Conservation (phyloP, 2,888 invertebrate genomes). For the Hartigia nigra region DNA sequence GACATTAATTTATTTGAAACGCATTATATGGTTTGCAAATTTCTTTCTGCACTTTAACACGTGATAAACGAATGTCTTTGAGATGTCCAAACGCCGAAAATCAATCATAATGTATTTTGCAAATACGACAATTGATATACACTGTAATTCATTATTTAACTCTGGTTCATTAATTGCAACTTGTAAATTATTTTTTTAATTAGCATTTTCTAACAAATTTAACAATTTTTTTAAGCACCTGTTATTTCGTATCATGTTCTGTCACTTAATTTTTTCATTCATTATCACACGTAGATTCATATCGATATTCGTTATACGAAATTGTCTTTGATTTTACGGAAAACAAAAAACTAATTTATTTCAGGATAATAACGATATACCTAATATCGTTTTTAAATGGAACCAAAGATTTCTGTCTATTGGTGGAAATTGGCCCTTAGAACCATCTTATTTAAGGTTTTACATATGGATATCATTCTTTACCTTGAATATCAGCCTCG, state of each 20-base stretch:
- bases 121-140: background rate
- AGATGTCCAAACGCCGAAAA: background rate
- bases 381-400: background rate
- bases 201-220: too few relatives aligned
- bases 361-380: background rate
- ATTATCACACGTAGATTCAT: background rate
- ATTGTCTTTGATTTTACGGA: background rate
- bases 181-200: background rate
- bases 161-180: background rate
- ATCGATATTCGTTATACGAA: background rate
- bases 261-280: background rate
- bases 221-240: too few relatives aligned
- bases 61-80: background rate
- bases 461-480: constrained; percentile 28
- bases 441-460: constrained; percentile 26
- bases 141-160: background rate
- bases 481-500: constrained; percentile 26
- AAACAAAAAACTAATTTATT: background rate
- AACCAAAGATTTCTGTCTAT: constrained; percentile 12
- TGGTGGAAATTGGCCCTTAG: constrained; percentile 33
- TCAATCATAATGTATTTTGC: background rate
- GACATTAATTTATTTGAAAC: background rate
- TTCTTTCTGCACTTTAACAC: too few relatives aligned
- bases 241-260: too few relatives aligned
- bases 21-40: background rate